Conservation (phyloP, 2,888 invertebrate genomes). For the Eudemis profundana region DNA sequence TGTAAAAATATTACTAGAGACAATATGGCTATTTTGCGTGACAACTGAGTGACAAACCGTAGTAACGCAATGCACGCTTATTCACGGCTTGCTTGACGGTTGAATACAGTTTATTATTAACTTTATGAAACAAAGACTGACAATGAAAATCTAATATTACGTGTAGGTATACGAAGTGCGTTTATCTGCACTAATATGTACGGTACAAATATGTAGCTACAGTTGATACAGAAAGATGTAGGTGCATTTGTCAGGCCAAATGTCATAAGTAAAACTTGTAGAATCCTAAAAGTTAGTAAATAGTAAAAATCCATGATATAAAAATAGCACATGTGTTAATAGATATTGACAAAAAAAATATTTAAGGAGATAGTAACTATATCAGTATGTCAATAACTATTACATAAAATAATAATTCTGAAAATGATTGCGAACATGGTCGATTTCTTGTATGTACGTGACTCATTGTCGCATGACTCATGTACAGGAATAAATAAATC, state of each 20-base stretch:
- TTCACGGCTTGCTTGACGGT: conserved; percentile 25
- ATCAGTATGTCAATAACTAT: too few species aligned
- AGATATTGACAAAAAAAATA: too few species aligned
- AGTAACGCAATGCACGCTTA: conserved; percentile 20
- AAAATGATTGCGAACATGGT: too few species aligned
- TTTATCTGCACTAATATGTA: neutral
- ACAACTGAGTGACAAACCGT: conserved; percentile 14
- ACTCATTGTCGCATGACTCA: too few species aligned
- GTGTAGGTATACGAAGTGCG: neutral
- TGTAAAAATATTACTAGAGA: too few species aligned
- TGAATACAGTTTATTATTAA: conserved; percentile 38
- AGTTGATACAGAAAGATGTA: neutral
- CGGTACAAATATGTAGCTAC: neutral
- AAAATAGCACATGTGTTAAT: too few species aligned
- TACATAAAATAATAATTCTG: too few species aligned
- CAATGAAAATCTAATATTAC: conserved; percentile 20
- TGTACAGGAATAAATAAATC: too few species aligned
- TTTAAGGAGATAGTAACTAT: too few species aligned
- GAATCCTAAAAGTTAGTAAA: too few species aligned
- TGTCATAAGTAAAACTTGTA: neutral
- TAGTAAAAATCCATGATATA: too few species aligned
- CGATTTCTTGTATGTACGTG: too few species aligned
- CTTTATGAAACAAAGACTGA: conserved; percentile 39
- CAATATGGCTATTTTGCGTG: conserved; percentile 3
- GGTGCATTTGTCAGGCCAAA: neutral